phyloP scores from a whole-genome alignment of 2,797 vertebrate genomes.

The Chromobotia macracanthus region DNA sequence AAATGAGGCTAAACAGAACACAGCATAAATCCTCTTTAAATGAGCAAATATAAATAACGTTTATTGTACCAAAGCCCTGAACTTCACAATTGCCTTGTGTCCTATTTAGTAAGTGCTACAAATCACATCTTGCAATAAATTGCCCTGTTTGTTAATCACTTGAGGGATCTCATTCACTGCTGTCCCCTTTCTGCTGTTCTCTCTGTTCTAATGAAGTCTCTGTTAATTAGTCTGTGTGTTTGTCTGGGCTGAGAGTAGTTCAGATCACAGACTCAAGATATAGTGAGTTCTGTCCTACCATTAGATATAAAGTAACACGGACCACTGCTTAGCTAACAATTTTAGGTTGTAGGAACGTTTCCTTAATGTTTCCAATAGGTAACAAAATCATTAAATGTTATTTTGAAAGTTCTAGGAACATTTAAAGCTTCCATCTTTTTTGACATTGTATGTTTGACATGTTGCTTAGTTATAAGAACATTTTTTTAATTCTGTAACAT shows the following conservation, averaged over 20 bases:
- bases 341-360: too few relatives aligned
- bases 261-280: slow-evolving; percentile 62
- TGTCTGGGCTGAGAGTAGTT: slow-evolving; percentile 52
- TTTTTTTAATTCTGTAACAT: too few relatives aligned
- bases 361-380: too few relatives aligned
- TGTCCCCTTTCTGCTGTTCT: slow-evolving; percentile 25
- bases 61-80: slow-evolving; percentile 3
- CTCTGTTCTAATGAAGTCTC: slow-evolving; percentile 45
- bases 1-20: neutral
- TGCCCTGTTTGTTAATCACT: slow-evolving; percentile 45
- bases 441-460: too few relatives aligned
- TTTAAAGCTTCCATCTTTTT: too few relatives aligned
- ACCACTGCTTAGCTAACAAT: too few relatives aligned
- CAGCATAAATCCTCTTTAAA: slow-evolving; percentile 24
- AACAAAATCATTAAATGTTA: too few relatives aligned
- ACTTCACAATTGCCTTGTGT: slow-evolving; percentile 26
- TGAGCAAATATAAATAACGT: neutral
- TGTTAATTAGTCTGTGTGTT: slow-evolving; percentile 55
- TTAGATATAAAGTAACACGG: slow-evolving; percentile 63
- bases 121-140: neutral
- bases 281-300: slow-evolving; percentile 58
- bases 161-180: slow-evolving; percentile 36
- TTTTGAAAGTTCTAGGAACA: too few relatives aligned
- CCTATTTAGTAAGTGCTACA: slow-evolving; percentile 27
- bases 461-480: too few relatives aligned